These are phyloP conservation scores for Tetragonula clypearis DNA, from an alignment of 1,140 invertebrate genomes.

Conservation along the genomic window DNA sequence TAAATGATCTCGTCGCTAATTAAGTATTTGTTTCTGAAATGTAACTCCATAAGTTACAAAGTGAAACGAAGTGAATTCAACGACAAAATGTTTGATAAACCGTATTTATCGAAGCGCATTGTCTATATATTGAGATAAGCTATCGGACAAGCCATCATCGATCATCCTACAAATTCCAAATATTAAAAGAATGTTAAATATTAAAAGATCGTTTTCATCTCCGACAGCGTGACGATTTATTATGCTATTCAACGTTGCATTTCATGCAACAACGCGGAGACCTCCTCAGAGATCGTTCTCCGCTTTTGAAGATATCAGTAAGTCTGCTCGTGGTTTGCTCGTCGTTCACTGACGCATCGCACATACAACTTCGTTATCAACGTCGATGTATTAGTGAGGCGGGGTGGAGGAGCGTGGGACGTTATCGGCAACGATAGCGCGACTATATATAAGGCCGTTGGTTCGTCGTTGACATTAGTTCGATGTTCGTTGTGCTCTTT, in stretches of 20 bases:
- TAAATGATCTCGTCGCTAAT: too few species aligned
- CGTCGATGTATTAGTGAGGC: slow-evolving; percentile 27
- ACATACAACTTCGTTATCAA: slow-evolving; percentile 48
- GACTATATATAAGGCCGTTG: slow-evolving; percentile 64
- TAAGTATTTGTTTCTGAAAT: not conserved
- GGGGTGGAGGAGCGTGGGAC: not conserved
- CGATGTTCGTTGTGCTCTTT: slow-evolving; percentile 33
- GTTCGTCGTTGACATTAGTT: slow-evolving; percentile 55
- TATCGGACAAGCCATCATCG: not conserved
- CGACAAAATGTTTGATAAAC: not conserved
- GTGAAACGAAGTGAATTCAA: not conserved
- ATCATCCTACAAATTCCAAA: not conserved
- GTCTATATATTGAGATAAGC: not conserved
- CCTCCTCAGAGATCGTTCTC: too few species aligned
- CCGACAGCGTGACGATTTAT: not conserved
- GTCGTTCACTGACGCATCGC: slow-evolving; percentile 22
- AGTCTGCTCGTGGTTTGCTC: not conserved
- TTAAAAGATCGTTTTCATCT: not conserved
- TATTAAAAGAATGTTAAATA: not conserved
- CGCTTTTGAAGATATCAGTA: not conserved
- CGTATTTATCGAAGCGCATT: not conserved
- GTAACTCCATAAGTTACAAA: not conserved
- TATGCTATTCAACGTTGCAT: not conserved
- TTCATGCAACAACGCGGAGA: not conserved
- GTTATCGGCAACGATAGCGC: slow-evolving; percentile 50